Percentiles rank a stretch among this genome's conserved stretches.
Conservation (phyloP, 2,797 vertebrate genomes). For the Sparidentex hasta region DNA sequence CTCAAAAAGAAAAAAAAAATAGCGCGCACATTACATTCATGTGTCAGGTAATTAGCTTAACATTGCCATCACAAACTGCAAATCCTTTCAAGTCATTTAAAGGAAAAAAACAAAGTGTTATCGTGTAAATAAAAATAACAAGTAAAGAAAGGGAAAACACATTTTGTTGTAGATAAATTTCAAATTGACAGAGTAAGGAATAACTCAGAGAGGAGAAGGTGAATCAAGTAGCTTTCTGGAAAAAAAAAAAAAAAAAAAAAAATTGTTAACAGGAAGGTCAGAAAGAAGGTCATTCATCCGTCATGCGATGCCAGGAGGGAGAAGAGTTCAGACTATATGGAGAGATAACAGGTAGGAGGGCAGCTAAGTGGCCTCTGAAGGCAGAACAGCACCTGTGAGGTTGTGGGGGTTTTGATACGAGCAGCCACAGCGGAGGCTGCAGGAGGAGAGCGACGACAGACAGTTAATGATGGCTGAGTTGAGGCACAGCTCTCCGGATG, state of each 20-base stretch:
- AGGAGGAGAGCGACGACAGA: slow-evolving; percentile 49
- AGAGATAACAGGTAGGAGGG: slow-evolving; percentile 56
- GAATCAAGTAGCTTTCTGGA: background rate
- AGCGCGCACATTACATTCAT: background rate
- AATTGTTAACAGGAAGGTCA: slow-evolving; percentile 52
- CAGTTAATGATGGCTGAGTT: slow-evolving; percentile 54
- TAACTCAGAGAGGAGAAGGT: slow-evolving; percentile 22
- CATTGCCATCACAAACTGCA: background rate
- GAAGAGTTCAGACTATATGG: slow-evolving; percentile 29
- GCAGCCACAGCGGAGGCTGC: slow-evolving; percentile 22
- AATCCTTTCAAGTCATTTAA: background rate
- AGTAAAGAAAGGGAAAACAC: background rate
- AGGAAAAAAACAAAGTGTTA: background rate
- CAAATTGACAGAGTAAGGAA: background rate
- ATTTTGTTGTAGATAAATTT: background rate
- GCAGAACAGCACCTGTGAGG: slow-evolving; percentile 22
- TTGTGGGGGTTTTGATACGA: slow-evolving; percentile 38
- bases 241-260: background rate
- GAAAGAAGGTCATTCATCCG: slow-evolving; percentile 47
- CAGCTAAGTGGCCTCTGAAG: slow-evolving; percentile 51
- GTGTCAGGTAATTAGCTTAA: background rate
- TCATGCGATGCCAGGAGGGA: slow-evolving; percentile 4
- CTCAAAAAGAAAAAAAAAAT: background rate
- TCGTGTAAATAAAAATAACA: background rate
- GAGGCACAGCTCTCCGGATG: slow-evolving; percentile 36